Percentiles rank a stretch among this genome's conserved stretches.
Conservation (phyloP, 2,113 vertebrate genomes). For the Panthera leo region DNA sequence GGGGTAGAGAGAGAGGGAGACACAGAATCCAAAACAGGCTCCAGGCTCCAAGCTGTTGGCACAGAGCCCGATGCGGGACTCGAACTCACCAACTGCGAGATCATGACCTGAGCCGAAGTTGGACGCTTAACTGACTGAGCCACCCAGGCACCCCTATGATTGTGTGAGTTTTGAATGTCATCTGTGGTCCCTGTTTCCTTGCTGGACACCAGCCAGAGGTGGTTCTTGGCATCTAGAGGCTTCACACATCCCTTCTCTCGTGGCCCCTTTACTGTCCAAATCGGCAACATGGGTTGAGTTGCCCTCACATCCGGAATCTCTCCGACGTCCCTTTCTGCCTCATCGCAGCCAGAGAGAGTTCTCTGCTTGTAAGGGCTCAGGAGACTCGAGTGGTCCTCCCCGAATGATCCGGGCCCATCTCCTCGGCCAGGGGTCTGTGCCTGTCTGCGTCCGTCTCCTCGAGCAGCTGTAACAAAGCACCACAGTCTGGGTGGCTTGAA, state of each 20-base stretch:
- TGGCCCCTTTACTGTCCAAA: too few relatives aligned
- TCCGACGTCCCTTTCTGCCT: background rate
- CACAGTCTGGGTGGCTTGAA: too few relatives aligned
- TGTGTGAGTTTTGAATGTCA: background rate
- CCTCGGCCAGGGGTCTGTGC: rapidly evolving
- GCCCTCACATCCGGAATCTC: background rate
- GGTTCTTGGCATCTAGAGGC: background rate
- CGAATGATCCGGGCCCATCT: rapidly evolving
- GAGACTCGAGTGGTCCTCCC: rapidly evolving
- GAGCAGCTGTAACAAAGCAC: rapidly evolving
- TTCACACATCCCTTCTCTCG: rapidly evolving
- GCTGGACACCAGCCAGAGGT: background rate
- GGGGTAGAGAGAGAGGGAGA: too few relatives aligned
- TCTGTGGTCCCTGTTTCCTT: rapidly evolving
- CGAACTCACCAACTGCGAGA: too few relatives aligned
- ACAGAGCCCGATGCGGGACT: too few relatives aligned
- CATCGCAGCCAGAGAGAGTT: background rate
- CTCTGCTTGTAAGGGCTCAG: background rate
- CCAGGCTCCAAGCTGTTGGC: too few relatives aligned
- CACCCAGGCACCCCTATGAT: too few relatives aligned
- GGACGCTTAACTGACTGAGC: too few relatives aligned
- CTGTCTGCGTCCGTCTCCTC: rapidly evolving
- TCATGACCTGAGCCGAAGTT: too few relatives aligned
- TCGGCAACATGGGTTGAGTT: rapidly evolving
- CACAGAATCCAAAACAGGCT: too few relatives aligned